These are phyloP conservation scores for Drosophila orena DNA, from an alignment of 1,140 invertebrate genomes.

Conservation along the genomic window DNA sequence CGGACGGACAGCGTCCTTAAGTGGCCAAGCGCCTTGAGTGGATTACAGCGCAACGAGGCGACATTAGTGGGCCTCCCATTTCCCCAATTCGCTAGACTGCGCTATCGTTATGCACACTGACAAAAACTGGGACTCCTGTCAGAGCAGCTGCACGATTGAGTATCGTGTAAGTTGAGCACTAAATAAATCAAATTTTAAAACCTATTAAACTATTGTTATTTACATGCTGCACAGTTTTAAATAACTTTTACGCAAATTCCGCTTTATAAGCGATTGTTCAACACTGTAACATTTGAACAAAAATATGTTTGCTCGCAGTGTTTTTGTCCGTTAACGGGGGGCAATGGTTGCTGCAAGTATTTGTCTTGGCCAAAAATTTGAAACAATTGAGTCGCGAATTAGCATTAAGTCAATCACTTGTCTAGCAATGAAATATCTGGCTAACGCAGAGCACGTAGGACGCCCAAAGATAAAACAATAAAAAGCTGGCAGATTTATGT, in stretches of 20 bases:
- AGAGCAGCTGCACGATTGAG: too few species aligned
- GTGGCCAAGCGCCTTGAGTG: constrained; percentile 59
- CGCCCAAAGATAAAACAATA: constrained; percentile 15
- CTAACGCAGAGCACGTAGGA: constrained; percentile 44
- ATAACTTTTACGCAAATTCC: too few species aligned
- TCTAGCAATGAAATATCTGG: constrained; percentile 45
- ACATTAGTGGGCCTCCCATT: constrained; percentile 57
- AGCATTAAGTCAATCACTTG: constrained; percentile 62
- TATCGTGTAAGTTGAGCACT: too few species aligned
- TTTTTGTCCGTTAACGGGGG: background rate
- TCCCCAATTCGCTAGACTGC: constrained; percentile 2
- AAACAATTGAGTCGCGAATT: constrained; percentile 63
- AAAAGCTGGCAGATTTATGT: constrained; percentile 24
- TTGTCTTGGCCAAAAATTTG: constrained; percentile 50
- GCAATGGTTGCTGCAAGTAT: constrained; percentile 43
- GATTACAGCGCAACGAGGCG: constrained; percentile 71
- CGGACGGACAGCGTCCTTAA: constrained; percentile 33
- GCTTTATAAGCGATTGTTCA: too few species aligned
- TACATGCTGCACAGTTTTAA: too few species aligned
- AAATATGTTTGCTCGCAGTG: background rate
- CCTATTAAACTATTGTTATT: background rate
- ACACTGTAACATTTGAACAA: background rate
- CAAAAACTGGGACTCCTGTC: background rate
- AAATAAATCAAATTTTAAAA: background rate
- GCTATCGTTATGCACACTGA: constrained; percentile 11